These are phyloP conservation scores for Poecile montanus DNA, from an alignment of 2,797 vertebrate genomes.

Conservation along the genomic window DNA sequence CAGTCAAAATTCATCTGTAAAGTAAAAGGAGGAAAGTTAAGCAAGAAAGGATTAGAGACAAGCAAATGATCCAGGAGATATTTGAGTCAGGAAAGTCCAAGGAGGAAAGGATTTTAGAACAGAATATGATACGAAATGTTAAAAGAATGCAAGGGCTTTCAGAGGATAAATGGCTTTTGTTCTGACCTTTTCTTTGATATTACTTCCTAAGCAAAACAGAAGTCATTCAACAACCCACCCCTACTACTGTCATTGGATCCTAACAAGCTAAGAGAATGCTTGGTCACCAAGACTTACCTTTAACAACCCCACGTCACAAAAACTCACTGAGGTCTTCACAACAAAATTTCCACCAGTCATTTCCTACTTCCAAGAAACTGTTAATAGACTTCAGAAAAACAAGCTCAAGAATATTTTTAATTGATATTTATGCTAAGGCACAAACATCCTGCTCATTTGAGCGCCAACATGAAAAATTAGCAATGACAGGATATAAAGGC, in stretches of 20 bases:
- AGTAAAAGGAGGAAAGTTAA: background rate
- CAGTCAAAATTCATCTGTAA: background rate
- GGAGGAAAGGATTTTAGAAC: background rate
- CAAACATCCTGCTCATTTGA: background rate
- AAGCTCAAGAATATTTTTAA: background rate
- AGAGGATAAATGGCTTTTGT: constrained; percentile 16
- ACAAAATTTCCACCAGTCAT: background rate
- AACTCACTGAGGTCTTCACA: background rate
- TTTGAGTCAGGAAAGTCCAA: background rate
- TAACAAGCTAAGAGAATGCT: background rate
- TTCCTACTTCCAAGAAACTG: background rate
- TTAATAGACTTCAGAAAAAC: background rate
- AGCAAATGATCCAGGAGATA: background rate
- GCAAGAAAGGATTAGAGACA: background rate
- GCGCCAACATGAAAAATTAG: background rate
- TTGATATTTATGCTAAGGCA: background rate
- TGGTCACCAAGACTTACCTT: background rate
- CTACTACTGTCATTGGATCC: background rate
- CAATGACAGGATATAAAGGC: background rate
- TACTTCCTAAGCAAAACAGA: constrained; percentile 18
- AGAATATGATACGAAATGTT: background rate
- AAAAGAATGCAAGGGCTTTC: background rate
- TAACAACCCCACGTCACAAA: background rate
- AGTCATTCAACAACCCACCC: background rate
- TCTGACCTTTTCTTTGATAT: constrained; percentile 35